Evolutionary conservation across 2,113 vertebrate species (phyloP), one percentile per base, ranked within the genome.

Genomic region (Girardinichthys multiradiatus): DNA sequence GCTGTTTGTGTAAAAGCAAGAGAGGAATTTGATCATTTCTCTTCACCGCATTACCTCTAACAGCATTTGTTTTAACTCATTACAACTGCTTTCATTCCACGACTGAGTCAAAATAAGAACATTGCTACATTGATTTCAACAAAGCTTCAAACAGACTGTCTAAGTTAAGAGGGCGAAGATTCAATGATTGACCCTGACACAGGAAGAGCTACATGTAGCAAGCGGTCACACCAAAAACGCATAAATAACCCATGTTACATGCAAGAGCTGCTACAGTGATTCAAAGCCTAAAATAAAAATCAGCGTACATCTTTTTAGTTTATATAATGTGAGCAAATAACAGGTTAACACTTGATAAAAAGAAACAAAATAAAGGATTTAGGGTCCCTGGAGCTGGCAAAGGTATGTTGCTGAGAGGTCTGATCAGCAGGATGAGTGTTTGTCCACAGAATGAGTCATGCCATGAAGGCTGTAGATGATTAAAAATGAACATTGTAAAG

Each of bases 11-110:
- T 85, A 84, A 71, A 85, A 82, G 74, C 77, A 82, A 85, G 82
- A 82, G 70, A 77, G 69, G 72, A 86, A 94, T 93, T 59, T 87
- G 93, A 92, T 89, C 37, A 80, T 88, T 93, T 89, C 81, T 90
- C 85, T 81, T 88, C 83, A 89, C 61, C 76, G 62, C 39, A 66
- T 74, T 80, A 89, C 83, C 29, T 51, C 33, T 57, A 28, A 57
- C 64, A 48, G 14, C 29, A 17, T 79, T 60, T 45, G 54, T 70
- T 61, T 65, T 31, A 45, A 30, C 13, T 29, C 17, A 60, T 68
- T 5, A 57, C 39, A 7, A 35, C 19, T 64, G 2, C 2, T 54
- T 26, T 68, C 42, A 7, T 59, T 45, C 57, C 13, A 62, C 74
- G 73, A 57, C 5, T 11, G 28, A 60, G 42, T 17, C 15, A 29